A percentile compares a stretch with the other conserved stretches of the same genome.
Evolutionary conservation across 2,888 invertebrate species (phyloP).

Genomic region (Pogonocherus hispidulus): DNA sequence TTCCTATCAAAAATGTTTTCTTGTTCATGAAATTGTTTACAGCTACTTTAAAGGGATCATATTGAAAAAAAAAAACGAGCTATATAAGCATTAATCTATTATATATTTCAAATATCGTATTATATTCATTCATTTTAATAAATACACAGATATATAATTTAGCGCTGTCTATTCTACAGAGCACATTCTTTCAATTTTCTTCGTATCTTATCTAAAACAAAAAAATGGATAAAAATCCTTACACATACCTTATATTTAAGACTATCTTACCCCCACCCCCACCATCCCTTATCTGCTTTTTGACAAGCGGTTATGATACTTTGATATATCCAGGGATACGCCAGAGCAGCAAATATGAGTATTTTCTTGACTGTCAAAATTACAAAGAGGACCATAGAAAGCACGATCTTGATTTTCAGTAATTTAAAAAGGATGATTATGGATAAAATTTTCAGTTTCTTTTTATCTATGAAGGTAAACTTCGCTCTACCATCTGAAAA

Average conservation of each 20-base stretch:
- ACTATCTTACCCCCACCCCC: not conserved
- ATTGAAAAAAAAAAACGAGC: too few relatives aligned
- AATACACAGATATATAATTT: too few relatives aligned
- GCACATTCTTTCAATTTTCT: too few relatives aligned
- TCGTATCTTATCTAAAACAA: not conserved
- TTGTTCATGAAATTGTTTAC: too few relatives aligned
- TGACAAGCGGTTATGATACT: slow-evolving; percentile 39
- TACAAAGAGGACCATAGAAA: slow-evolving; percentile 74
- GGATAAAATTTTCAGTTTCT: slow-evolving; percentile 38
- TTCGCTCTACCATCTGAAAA: slow-evolving; percentile 32
- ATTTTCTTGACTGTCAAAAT: slow-evolving; percentile 78
- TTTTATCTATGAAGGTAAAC: slow-evolving; percentile 32
- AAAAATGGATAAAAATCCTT: not conserved
- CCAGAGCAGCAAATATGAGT: slow-evolving; percentile 73
- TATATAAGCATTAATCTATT: too few relatives aligned
- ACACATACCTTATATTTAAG: not conserved
- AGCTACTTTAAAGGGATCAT: too few relatives aligned
- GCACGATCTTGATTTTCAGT: slow-evolving; percentile 73
- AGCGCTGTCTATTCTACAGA: too few relatives aligned
- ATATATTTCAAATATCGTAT: too few relatives aligned
- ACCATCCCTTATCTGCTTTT: slow-evolving; percentile 27
- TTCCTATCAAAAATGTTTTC: too few relatives aligned
- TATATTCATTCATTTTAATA: too few relatives aligned
- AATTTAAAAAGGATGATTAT: slow-evolving; percentile 62
- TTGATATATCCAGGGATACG: slow-evolving; percentile 68